These are phyloP conservation scores for Zaprionus ghesquierei DNA, from an alignment of 1,140 invertebrate genomes.

Conservation along the genomic window DNA sequence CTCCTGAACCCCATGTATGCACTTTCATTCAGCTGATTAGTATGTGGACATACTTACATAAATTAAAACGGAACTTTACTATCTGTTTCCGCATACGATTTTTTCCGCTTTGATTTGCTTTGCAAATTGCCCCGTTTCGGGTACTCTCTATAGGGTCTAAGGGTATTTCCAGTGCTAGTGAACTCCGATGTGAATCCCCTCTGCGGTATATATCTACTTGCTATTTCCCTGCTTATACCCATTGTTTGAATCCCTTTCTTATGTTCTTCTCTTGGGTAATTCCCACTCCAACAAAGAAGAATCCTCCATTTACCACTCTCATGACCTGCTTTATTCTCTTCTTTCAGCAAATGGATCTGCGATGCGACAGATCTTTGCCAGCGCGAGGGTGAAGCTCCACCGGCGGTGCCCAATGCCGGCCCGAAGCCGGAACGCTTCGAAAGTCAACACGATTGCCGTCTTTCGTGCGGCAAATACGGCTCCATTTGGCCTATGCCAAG, in stretches of 20 bases:
- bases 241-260: background rate
- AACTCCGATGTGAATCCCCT: background rate
- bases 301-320: background rate
- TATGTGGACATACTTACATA: background rate
- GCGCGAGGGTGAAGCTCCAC: conserved; percentile 20
- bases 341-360: conserved; percentile 58
- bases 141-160: no score
- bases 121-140: background rate
- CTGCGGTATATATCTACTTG: background rate
- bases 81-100: background rate
- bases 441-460: conserved; percentile 85
- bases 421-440: conserved; percentile 60
- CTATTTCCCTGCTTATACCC: background rate
- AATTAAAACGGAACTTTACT: background rate
- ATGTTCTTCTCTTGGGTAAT: background rate
- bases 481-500: conserved; percentile 89
- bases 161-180: background rate
- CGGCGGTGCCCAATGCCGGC: background rate
- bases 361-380: conserved; percentile 56
- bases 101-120: background rate
- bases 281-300: background rate
- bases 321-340: background rate
- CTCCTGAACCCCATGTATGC: background rate
- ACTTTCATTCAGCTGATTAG: background rate
- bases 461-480: conserved; percentile 87